These are phyloP conservation scores for Adrianichthys oophorus DNA, from an alignment of 2,797 vertebrate genomes.

Conservation along the genomic window DNA sequence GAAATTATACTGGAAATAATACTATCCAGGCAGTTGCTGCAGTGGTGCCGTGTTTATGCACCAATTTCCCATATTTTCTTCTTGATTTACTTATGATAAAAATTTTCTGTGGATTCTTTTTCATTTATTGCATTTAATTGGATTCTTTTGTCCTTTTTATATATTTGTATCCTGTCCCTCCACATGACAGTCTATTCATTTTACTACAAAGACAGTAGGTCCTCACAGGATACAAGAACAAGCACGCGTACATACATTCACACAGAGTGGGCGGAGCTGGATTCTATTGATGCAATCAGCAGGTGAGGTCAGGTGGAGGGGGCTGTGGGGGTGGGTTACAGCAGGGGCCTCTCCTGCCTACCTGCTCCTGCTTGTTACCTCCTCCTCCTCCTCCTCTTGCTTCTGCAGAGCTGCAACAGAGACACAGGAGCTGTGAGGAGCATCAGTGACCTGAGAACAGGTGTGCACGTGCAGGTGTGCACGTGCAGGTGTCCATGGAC, in stretches of 20 bases:
- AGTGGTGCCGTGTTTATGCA: not conserved
- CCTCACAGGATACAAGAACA: not conserved
- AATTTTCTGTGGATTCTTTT: too few species aligned
- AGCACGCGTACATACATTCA: not conserved
- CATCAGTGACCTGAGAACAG: too few species aligned
- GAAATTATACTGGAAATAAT: too few species aligned
- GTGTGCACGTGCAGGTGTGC: too few species aligned
- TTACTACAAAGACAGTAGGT: not conserved
- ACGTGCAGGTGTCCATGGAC: too few species aligned
- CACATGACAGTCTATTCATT: too few species aligned
- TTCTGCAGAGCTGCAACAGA: conserved; percentile 83
- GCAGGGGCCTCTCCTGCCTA: conserved; percentile 78
- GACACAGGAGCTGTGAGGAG: conserved; percentile 3
- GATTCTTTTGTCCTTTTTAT: too few species aligned
- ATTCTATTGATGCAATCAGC: not conserved
- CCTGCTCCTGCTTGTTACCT: conserved; percentile 89
- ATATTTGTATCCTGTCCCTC: too few species aligned
- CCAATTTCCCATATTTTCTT: not conserved
- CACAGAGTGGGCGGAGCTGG: not conserved
- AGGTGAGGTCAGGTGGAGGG: conserved; percentile 17
- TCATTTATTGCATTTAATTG: too few species aligned
- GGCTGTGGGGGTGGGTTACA: conserved; percentile 31
- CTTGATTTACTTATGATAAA: too few species aligned
- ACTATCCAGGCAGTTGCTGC: too few species aligned
- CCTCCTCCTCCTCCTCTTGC: conserved; percentile 77